Evolutionary conservation across 1,140 invertebrate genomes (phyloP), one percentile per base, ranked within the genome.

Genomic region (Drosophila lacteicornis): DNA sequence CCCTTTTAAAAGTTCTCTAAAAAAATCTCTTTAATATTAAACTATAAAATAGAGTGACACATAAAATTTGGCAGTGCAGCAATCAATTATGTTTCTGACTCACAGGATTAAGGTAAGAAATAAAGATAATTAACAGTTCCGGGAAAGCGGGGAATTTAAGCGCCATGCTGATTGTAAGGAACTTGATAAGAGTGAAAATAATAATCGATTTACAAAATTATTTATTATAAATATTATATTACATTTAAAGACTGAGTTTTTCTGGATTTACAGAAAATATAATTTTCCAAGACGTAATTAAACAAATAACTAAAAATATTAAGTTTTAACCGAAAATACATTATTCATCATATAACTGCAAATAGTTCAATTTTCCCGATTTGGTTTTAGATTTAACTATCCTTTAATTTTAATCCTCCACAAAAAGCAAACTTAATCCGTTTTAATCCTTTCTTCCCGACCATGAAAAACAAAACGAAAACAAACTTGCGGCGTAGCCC

Each of bases 381-480:
- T 38, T 38, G 7, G 5, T 7, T n/a, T 42, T 8, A 3, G 13
- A n/a, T 42, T 38, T 3, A 55, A 55, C 17, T 55, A 22, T 55
- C 19, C n/a, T 22, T 55, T 15, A 22, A 22, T 19, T 22, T 15
- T 15, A 38, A 38, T 15, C 33, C 33, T 5, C 9, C 15, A 55
- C 33, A 38, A 22, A 38, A 55, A 55, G 8, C 17, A 38, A 22
- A 22, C 19, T 38, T 15, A 38, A 55, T 22, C 33, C 4, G 15
- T 42, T 22, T 62, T 62, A 66, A 66, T 66, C 63, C 63, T 66
- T 61, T 61, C 65, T 42, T 22, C 43, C 62, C 47, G 62, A 66
- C 47, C 67, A 70, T 70, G 66, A 46, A 70, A 69, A 68, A 36
- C 61, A 68, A 53, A 69, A 69, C 62, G 66, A 69, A 67, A 69